Evolutionary conservation across 2,113 vertebrate species (phyloP), one percentile per base, ranked within the genome.

Genomic region (Rhea pennata): DNA sequence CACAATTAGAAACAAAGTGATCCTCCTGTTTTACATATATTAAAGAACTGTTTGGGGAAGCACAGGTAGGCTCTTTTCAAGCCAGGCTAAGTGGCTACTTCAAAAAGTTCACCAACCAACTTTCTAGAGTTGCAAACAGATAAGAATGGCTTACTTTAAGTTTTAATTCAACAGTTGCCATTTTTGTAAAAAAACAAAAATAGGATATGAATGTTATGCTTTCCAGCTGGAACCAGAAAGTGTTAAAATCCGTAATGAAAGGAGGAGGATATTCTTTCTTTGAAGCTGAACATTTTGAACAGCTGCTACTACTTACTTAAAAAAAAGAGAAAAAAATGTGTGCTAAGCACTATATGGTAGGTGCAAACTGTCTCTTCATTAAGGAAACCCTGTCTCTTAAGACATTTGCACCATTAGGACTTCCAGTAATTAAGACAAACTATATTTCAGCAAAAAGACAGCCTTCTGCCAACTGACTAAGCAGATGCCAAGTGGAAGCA

Each of bases 391-490:
- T 58, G 33, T 75, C 58, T 58, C 75, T 39, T 36, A 69, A 87
- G 89, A 84, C 53, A 48, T 93, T 89, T 78, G n/a, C 42, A 72
- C 69, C 70, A 44, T 87, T 95, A 91, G 51, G 48, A 54, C 70
- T 72, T 89, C 15, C 78, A 64, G 79, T 95, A 93, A 95, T 95
- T 75, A 93, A 92, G 84, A 95, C 1, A 2, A 95, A 92, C 87
- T 95, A 1, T 84, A 69, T 89, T 95, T 92, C 91, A 93, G 80
- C n/a, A 64, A 72, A 84, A 78, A 84, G 58, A 40, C 77, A 91
- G 62, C 62, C 53, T 95, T 95, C 87, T 93, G 94, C 66, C 84
- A 92, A 72, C 84, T 95, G 87, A 95, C 89, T 95, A 82, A 95
- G 89, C 91, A 97, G 91, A 76, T 97, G 91, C 70, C 62, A 87